A percentile compares a stretch with the other conserved stretches of the same genome.
phyloP scores from a whole-genome alignment of 2,888 invertebrate species.

The Drosophila merina region DNA sequence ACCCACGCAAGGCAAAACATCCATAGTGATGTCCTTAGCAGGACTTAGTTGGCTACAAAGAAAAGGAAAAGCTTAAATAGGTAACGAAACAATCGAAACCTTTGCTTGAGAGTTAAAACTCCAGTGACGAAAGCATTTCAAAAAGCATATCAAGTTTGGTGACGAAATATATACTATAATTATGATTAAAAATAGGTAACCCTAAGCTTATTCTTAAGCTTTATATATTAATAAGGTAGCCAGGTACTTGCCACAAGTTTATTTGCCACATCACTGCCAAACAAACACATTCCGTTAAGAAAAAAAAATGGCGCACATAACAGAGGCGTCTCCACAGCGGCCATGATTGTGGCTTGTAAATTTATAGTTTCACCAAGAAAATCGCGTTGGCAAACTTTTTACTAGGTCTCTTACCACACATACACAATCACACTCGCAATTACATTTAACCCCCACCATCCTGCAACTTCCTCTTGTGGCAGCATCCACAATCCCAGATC shows the following conservation, averaged over 20 bases:
- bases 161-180: too few relatives aligned
- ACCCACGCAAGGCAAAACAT: slow-evolving; percentile 13
- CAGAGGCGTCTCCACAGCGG: slow-evolving; percentile 55
- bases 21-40: neutral
- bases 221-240: neutral
- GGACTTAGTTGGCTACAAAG: neutral
- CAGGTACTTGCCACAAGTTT: neutral
- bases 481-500: slow-evolving; percentile 25
- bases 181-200: too few relatives aligned
- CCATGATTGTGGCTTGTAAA: slow-evolving; percentile 68
- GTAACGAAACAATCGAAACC: neutral
- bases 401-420: slow-evolving; percentile 36
- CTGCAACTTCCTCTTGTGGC: slow-evolving; percentile 20
- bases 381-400: slow-evolving; percentile 70
- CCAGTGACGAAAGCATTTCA: too few relatives aligned
- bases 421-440: slow-evolving; percentile 23
- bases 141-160: too few relatives aligned
- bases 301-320: slow-evolving; percentile 43
- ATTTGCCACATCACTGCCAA: slow-evolving; percentile 5
- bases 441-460: slow-evolving; percentile 23
- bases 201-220: too few relatives aligned
- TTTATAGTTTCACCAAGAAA: slow-evolving; percentile 74
- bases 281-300: slow-evolving; percentile 3
- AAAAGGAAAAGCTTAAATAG: neutral
- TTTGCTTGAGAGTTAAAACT: too few relatives aligned